phyloP scores from a whole-genome alignment of 2,888 invertebrate genomes.

The Drosophila kanekoi region DNA sequence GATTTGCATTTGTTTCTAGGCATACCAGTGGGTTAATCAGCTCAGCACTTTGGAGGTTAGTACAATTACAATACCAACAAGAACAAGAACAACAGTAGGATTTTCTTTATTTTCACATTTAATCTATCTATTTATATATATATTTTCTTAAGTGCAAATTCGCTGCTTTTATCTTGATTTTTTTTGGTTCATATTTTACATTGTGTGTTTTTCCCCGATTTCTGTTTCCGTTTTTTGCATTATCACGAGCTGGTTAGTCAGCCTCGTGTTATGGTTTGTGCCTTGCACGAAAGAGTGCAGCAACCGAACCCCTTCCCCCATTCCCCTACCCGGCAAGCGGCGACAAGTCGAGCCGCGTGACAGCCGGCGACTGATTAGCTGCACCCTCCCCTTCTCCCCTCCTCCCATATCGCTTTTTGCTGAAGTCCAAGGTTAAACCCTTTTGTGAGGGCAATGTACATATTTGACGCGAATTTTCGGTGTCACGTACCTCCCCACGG shows the following conservation, averaged over 20 bases:
- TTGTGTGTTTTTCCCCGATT: not conserved
- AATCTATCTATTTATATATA: not conserved
- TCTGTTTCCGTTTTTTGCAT: slow-evolving; percentile 16
- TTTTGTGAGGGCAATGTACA: slow-evolving; percentile 53
- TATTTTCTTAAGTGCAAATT: not conserved
- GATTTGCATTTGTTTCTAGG: slow-evolving; percentile 64
- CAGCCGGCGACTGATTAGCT: slow-evolving; percentile 61
- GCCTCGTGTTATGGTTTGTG: slow-evolving; percentile 37
- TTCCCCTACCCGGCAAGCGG: no score
- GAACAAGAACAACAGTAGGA: not conserved
- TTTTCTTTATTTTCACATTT: not conserved
- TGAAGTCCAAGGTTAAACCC: slow-evolving; percentile 72
- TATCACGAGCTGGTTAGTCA: slow-evolving; percentile 37
- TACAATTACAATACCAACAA: slow-evolving; percentile 26
- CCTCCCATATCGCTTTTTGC: not conserved
- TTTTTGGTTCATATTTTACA: not conserved
- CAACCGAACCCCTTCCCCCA: not conserved
- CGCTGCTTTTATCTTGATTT: slow-evolving; percentile 8
- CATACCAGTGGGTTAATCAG: slow-evolving; percentile 70
- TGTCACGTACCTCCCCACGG: slow-evolving; percentile 24
- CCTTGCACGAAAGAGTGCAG: slow-evolving; percentile 40
- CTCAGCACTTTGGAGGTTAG: slow-evolving; percentile 66
- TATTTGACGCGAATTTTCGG: slow-evolving; percentile 38
- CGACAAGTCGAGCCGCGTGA: slow-evolving; percentile 20
- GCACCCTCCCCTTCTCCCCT: not conserved